Evolutionary conservation across 2,888 invertebrate genomes (phyloP).

Genomic region (Corythucha ciliata): DNA sequence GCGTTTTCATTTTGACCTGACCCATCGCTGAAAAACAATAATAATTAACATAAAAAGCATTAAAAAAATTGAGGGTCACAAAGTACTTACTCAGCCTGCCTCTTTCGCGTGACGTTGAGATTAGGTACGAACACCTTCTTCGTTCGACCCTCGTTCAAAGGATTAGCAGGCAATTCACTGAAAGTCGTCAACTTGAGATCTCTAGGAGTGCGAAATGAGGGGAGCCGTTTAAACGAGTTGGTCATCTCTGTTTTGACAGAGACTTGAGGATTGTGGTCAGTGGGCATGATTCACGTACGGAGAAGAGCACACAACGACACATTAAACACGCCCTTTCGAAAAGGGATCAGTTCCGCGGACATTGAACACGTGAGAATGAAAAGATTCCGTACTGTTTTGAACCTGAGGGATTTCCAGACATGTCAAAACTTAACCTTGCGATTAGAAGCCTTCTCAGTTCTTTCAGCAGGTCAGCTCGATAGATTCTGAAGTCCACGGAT

Average conservation of each 20-base stretch:
- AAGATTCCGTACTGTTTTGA: too few relatives aligned
- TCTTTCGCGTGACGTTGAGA: slow-evolving; percentile 32
- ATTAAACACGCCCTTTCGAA: too few relatives aligned
- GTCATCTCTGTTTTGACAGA: slow-evolving; percentile 31
- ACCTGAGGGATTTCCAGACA: too few relatives aligned
- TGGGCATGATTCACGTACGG: too few relatives aligned
- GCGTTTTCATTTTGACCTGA: neutral
- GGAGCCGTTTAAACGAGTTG: slow-evolving; percentile 29
- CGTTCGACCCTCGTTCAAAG: slow-evolving; percentile 23
- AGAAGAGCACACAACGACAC: too few relatives aligned
- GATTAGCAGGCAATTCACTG: slow-evolving; percentile 24
- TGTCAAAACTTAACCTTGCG: too few relatives aligned
- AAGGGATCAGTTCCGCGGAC: too few relatives aligned
- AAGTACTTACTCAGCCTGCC: slow-evolving; percentile 30
- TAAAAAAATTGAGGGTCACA: neutral
- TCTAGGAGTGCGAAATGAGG: slow-evolving; percentile 31
- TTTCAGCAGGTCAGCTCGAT: too few relatives aligned
- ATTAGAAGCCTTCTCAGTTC: too few relatives aligned
- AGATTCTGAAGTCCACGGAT: too few relatives aligned
- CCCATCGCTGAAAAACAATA: neutral
- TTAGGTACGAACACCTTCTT: slow-evolving; percentile 33
- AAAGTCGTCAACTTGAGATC: slow-evolving; percentile 32
- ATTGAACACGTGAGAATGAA: too few relatives aligned
- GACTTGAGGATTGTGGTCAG: slow-evolving; percentile 17
- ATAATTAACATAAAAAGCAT: neutral